phyloP scores from a whole-genome alignment of 2,888 invertebrate genomes.

The Luperina nickerlii region DNA sequence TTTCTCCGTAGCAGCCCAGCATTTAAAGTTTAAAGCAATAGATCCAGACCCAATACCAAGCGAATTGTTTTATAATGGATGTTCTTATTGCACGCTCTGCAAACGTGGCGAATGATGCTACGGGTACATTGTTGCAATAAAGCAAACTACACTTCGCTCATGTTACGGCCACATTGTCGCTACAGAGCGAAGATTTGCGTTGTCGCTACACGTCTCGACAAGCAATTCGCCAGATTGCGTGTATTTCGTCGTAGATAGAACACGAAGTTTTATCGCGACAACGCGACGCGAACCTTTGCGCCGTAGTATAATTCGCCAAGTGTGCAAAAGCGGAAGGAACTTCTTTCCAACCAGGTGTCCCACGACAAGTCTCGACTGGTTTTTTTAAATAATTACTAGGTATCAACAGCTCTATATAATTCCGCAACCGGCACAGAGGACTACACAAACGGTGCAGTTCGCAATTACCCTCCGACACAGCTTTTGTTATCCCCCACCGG shows the following conservation, averaged over 20 bases:
- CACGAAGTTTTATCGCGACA: too few species aligned
- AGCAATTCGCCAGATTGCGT: neutral
- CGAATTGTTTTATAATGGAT: too few species aligned
- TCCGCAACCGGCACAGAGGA: neutral
- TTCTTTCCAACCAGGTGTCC: neutral
- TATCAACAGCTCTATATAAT: slow-evolving; percentile 20
- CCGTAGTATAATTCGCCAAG: neutral
- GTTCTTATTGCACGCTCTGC: too few species aligned
- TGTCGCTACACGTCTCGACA: neutral
- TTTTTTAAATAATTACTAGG: neutral
- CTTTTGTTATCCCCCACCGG: slow-evolving; percentile 49
- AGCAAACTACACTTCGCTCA: too few species aligned
- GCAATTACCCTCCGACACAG: slow-evolving; percentile 52
- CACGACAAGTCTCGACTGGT: neutral
- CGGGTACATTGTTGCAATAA: too few species aligned
- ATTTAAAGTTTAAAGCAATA: too few species aligned
- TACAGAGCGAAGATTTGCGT: neutral
- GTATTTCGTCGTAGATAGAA: too few species aligned
- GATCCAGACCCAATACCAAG: too few species aligned
- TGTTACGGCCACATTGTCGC: neutral
- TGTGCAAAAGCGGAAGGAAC: neutral
- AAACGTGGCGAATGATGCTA: too few species aligned
- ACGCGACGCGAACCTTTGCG: neutral
- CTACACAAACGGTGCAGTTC: slow-evolving; percentile 25
- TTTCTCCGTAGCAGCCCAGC: too few species aligned